A percentile compares a stretch with the other conserved stretches of the same genome.
Evolutionary conservation across 2,113 vertebrate genomes (phyloP).

Genomic region (Indri indri): DNA sequence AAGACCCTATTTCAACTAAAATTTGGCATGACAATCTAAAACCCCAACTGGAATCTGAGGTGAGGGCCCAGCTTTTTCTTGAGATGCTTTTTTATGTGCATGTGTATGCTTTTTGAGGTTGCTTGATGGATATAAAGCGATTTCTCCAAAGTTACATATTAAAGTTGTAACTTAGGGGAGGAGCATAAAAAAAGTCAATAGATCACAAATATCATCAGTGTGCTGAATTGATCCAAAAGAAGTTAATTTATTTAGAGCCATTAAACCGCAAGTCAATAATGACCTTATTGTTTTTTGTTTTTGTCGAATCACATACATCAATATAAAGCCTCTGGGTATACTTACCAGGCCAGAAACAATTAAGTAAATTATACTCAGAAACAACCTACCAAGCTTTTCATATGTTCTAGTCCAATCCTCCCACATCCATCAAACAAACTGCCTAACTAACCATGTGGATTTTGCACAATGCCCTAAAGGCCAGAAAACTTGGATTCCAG

Average conservation of each 20-base stretch:
- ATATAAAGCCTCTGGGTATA: conserved; percentile 61
- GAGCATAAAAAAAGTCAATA: conserved; percentile 35
- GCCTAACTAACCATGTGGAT: conserved; percentile 29
- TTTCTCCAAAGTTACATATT: conserved; percentile 35
- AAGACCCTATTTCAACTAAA: not conserved
- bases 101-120: not conserved
- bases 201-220: conserved; percentile 46
- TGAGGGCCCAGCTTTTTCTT: not conserved
- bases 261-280: conserved; percentile 63
- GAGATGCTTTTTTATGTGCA: not conserved
- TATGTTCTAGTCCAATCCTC: conserved; percentile 43
- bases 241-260: conserved; percentile 68
- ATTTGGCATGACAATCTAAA: not conserved
- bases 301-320: conserved; percentile 63
- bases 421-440: conserved; percentile 44
- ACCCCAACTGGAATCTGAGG: not conserved
- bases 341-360: conserved; percentile 70
- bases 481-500: conserved; percentile 64
- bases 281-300: conserved; percentile 64
- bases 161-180: conserved; percentile 32
- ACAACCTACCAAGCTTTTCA: conserved; percentile 48
- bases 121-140: not conserved
- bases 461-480: conserved; percentile 57
- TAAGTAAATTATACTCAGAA: conserved; percentile 72
- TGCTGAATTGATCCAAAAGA: conserved; percentile 42